These are phyloP conservation scores for Lacerta bilineata DNA, from an alignment of 2,797 vertebrate genomes.

Conservation along the genomic window DNA sequence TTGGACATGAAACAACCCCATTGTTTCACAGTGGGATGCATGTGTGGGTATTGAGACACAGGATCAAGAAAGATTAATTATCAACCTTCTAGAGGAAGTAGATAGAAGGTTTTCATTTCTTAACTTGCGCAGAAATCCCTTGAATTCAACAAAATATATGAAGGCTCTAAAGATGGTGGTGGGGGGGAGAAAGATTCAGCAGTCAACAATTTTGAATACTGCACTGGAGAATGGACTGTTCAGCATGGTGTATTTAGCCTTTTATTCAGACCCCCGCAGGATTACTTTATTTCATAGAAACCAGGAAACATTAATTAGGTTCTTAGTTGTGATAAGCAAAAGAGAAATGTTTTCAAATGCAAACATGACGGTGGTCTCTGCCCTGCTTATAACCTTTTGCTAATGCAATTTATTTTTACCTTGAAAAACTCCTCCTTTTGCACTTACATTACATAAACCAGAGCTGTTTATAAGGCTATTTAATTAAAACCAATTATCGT, in stretches of 20 bases:
- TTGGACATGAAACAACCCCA: neutral
- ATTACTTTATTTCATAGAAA: slow-evolving; percentile 44
- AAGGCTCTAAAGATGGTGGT: neutral
- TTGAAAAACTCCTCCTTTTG: slow-evolving; percentile 55
- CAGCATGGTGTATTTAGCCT: slow-evolving; percentile 28
- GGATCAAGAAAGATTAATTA: neutral
- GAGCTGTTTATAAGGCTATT: slow-evolving; percentile 60
- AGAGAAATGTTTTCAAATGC: slow-evolving; percentile 33
- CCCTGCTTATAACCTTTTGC: slow-evolving; percentile 44
- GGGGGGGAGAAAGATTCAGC: neutral
- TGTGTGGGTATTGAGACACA: neutral
- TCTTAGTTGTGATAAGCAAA: slow-evolving; percentile 39
- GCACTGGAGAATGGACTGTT: slow-evolving; percentile 10
- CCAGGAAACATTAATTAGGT: slow-evolving; percentile 23
- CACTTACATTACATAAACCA: slow-evolving; percentile 40
- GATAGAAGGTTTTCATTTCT: neutral
- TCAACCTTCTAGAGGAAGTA: neutral
- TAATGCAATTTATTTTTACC: slow-evolving; percentile 38
- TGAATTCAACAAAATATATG: slow-evolving; percentile 1
- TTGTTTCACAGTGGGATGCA: neutral
- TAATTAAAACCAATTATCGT: slow-evolving; percentile 76
- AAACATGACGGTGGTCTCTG: slow-evolving; percentile 6
- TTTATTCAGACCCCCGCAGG: slow-evolving; percentile 29
- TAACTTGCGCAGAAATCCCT: slow-evolving; percentile 22
- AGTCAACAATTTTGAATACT: neutral